Evolutionary conservation across 2,797 vertebrate genomes (phyloP).

Genomic region (Tenualosa thibaudeaui): DNA sequence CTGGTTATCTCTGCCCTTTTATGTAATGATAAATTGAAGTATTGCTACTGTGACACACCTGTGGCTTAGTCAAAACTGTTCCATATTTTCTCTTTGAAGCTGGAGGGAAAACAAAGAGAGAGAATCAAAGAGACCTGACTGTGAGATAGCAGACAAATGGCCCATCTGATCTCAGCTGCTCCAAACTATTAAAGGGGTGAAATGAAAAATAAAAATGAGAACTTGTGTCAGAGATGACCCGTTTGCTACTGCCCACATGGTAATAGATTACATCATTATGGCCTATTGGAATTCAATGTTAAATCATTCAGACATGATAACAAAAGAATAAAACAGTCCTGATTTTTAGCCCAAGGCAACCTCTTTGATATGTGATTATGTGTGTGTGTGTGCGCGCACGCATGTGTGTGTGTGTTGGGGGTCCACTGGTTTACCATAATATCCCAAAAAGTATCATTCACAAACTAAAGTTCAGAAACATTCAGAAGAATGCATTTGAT

Average conservation of each 20-base stretch:
- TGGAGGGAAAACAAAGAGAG: conserved; percentile 48
- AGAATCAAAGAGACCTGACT: conserved; percentile 56
- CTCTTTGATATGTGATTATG: conserved; percentile 26
- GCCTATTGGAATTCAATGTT: conserved; percentile 64
- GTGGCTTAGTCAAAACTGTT: conserved; percentile 51
- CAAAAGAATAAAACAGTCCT: conserved; percentile 32
- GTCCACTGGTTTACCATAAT: neutral
- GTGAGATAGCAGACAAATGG: conserved; percentile 55
- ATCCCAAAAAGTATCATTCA: neutral
- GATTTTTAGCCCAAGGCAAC: conserved; percentile 44
- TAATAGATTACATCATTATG: conserved; percentile 70
- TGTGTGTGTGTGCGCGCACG: conserved; percentile 46
- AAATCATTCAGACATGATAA: conserved; percentile 52
- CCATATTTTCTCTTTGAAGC: conserved; percentile 55
- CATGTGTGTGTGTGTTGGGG: conserved; percentile 9
- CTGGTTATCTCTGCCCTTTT: conserved; percentile 34
- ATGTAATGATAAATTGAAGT: conserved; percentile 48
- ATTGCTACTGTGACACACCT: conserved; percentile 55
- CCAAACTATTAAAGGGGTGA: conserved; percentile 39
- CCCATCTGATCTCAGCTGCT: conserved; percentile 48
- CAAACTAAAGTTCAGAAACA: neutral
- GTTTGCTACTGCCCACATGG: conserved; percentile 45
- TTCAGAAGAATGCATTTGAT: neutral
- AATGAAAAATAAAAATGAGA: conserved; percentile 19
- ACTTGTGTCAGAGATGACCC: conserved; percentile 23